Percentiles rank a stretch among this genome's conserved stretches.
phyloP scores from a whole-genome alignment of 1,140 invertebrate species.

The Lanistes nyassanus region DNA sequence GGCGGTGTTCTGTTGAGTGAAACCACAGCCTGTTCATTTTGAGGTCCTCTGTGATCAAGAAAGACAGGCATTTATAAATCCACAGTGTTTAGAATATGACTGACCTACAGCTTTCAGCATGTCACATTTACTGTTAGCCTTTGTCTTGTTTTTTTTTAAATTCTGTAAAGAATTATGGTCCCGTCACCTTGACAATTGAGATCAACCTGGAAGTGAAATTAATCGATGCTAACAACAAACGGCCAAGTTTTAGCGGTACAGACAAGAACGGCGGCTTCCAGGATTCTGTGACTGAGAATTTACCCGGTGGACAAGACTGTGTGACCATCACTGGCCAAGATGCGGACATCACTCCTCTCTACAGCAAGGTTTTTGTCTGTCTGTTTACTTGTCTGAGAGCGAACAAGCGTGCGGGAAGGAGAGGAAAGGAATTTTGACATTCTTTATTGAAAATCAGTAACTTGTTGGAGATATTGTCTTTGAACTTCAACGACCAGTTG shows the following conservation, averaged over 20 bases:
- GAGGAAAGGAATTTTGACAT: too few relatives aligned
- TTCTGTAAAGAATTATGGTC: constrained; percentile 51
- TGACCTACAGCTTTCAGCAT: too few relatives aligned
- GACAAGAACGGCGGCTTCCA: constrained; percentile 43
- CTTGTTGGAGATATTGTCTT: too few relatives aligned
- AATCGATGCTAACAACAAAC: constrained; percentile 52
- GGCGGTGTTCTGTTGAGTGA: too few relatives aligned
- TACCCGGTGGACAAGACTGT: constrained; percentile 10
- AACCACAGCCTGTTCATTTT: too few relatives aligned
- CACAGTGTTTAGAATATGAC: too few relatives aligned
- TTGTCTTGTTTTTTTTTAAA: neutral
- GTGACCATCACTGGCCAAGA: neutral
- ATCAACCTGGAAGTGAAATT: constrained; percentile 49
- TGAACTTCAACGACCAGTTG: too few relatives aligned
- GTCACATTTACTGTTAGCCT: neutral
- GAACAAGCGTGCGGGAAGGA: too few relatives aligned
- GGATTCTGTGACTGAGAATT: constrained; percentile 52
- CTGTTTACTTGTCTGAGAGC: too few relatives aligned
- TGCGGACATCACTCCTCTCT: neutral
- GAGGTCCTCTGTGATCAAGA: too few relatives aligned
- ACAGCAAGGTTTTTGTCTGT: neutral
- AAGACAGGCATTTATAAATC: too few relatives aligned
- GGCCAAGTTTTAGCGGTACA: constrained; percentile 51
- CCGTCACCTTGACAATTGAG: constrained; percentile 46
- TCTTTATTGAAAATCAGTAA: too few relatives aligned